Evolutionary conservation across 2,113 vertebrate species (phyloP), one percentile per base, ranked within the genome.

Genomic region (Hydrolagus affinis): DNA sequence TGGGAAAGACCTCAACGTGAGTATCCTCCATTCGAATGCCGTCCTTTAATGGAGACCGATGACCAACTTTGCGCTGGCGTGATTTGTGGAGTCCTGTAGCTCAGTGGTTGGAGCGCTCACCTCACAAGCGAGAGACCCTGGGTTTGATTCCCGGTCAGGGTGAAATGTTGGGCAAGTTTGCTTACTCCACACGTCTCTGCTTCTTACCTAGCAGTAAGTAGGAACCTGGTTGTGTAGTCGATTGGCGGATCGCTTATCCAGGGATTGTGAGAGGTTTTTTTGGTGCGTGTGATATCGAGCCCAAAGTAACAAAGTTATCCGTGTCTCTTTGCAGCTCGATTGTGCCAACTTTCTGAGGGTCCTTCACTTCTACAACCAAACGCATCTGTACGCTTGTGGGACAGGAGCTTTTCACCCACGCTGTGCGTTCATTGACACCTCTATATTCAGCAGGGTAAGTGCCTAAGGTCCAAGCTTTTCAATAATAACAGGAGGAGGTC

Each of bases 331-430:
- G 70, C 88, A 95, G 94, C 73, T 88, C 87, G 94, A 95, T 87
- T 95, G 94, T 87, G 92, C 91, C 0, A 95, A 95, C 90, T 95
- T 94, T 90, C 88, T 94, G 87, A 89, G 94, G 32, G 94, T 94
- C 59, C 88, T 95, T 83, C 92, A 95, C 87, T 88, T 88, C 60
- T 94, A 91, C 85, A 95, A 95, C 88, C 91, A 94, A 89, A 94
- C 92, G 76, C 94, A 95, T 86, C 90, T 95, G 78, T 94, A 94
- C 11, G 88, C 93, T 59, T 95, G 94, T 44, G 94, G 93, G 25
- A 95, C 94, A 0, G 94, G 94, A 60, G 94, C 94, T 60, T 95
- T 94, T 87, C 94, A 94, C 88, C 94, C 94, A 8, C 91, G 92
- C 86, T 95, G 94, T 86, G 90, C 92, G 83, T 93, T 92, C 88